phyloP scores from a whole-genome alignment of 2,888 invertebrate species.

The Torymus texanus region DNA sequence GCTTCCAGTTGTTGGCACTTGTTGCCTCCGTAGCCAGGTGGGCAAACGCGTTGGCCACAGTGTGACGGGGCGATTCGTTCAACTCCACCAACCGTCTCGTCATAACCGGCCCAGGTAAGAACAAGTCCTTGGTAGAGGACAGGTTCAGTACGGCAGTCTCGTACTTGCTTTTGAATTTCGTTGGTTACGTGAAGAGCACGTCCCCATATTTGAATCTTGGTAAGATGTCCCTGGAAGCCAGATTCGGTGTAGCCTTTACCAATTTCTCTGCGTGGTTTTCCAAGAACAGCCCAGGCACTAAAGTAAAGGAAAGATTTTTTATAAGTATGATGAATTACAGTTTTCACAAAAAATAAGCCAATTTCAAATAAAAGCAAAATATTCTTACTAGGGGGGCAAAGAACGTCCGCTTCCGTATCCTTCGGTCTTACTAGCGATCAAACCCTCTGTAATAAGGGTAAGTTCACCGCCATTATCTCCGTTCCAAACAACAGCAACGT shows the following conservation, averaged over 20 bases:
- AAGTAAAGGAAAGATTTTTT: conserved; percentile 22
- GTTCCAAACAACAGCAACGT: conserved; percentile 96
- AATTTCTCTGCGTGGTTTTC: conserved; percentile 84
- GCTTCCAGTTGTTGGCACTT: conserved; percentile 90
- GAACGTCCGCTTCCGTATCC: conserved; percentile 90
- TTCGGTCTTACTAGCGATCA: conserved; percentile 94
- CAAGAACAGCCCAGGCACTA: conserved; percentile 94
- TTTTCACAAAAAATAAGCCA: conserved; percentile 13
- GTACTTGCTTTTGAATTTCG: conserved; percentile 94
- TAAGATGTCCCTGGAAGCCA: conserved; percentile 96
- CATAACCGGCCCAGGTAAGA: conserved; percentile 95
- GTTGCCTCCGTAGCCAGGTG: conserved; percentile 89
- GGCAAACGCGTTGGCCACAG: conserved; percentile 92
- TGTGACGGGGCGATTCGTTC: conserved; percentile 93
- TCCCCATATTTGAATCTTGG: conserved; percentile 96
- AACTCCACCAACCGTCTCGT: conserved; percentile 90
- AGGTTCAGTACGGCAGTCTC: conserved; percentile 94
- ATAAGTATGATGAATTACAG: background rate
- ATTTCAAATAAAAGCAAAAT: conserved; percentile 55
- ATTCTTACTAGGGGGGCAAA: conserved; percentile 87
- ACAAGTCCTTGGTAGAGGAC: conserved; percentile 90
- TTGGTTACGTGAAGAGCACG: conserved; percentile 92
- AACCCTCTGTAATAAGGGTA: conserved; percentile 94
- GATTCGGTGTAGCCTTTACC: conserved; percentile 89
- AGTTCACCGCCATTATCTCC: conserved; percentile 90